Evolutionary conservation across 2,113 vertebrate species (phyloP).

Genomic region (Aspiorhynchus laticeps): DNA sequence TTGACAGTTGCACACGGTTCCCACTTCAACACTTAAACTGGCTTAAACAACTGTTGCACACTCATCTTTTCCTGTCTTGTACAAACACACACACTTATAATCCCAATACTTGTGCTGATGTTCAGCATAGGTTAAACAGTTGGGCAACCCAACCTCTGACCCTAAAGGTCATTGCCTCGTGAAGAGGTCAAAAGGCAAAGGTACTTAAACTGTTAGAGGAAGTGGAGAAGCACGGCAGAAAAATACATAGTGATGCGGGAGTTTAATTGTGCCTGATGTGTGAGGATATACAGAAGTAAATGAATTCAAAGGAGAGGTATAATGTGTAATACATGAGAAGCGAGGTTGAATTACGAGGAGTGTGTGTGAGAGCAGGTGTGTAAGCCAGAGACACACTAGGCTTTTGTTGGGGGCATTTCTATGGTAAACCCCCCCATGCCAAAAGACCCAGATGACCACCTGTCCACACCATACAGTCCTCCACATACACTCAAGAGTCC

Average conservation of each 20-base stretch:
- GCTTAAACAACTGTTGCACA: constrained; percentile 54
- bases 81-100: constrained; percentile 49
- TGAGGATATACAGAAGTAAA: not conserved
- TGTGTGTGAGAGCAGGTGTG: constrained; percentile 71
- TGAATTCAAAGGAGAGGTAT: not conserved
- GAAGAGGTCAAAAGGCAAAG: constrained; percentile 4
- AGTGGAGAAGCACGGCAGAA: not conserved
- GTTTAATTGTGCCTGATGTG: not conserved
- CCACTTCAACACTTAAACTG: constrained; percentile 38
- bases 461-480: constrained; percentile 76
- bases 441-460: constrained; percentile 80
- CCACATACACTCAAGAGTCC: constrained; percentile 49
- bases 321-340: constrained; percentile 31
- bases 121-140: constrained; percentile 35
- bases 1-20: constrained; percentile 53
- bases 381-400: constrained; percentile 69
- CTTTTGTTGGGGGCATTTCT: constrained; percentile 80
- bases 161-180: constrained; percentile 23
- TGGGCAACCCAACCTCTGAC: constrained; percentile 33
- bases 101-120: constrained; percentile 44
- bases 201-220: constrained; percentile 13
- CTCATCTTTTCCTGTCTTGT: constrained; percentile 49
- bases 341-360: constrained; percentile 70
- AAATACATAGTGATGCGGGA: not conserved
- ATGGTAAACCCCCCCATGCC: constrained; percentile 78